Base-by-base conservation (phyloP, 2,888 invertebrate genomes). In the Drosophila infuscata region DNA sequence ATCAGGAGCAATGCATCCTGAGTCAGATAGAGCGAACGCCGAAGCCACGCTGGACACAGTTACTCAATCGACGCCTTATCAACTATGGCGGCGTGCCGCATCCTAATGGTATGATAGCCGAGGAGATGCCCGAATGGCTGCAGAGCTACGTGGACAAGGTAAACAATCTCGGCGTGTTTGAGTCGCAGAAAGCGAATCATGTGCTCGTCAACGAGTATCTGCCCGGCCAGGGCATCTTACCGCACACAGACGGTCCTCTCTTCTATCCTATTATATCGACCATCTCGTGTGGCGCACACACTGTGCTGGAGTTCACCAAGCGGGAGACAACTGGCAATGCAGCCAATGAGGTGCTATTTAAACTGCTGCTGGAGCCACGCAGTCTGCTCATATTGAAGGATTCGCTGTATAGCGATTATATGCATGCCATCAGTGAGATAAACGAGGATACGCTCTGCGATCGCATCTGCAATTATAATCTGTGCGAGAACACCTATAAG, bases 21-120 rank as follows among this genome's bases (percentile, higher is more conserved):
- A 94, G 95, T 41, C 94, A 96, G 81, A 95, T 99, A 32, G 96
- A 97, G 89, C 93, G 94, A 46, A 96, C 96, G 12, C 99, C 99
- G 91, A 97, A 95, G 88, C 99, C 99, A 11, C 98, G 98, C 94
- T 99, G 99, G 99, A 98, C 98, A 2, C 97, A 97, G 91, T 94
- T 99, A 48, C 95, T 96, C 29, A 96, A 98, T 91, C 95, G 99
- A 77, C 95, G 99, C 75, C 94, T 99, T n/a, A 98, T 99, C 92
- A 99, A 99, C 93, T 99, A 99, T 96, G 99, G 99, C 32, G 99
- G 99, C 0, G 94, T 98, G 65, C 99, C 99, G 0, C 98, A 98
- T 92, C 95, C 95, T 20, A 98, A 97, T 90, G 98, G 98, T 68
- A 98, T 99, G 97, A 95, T 99, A 76, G 96, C 97, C 0, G 99